Evolutionary conservation across 1,140 invertebrate genomes (phyloP), one percentile per base, ranked within the genome.

Genomic region (Microplitis demolitor): DNA sequence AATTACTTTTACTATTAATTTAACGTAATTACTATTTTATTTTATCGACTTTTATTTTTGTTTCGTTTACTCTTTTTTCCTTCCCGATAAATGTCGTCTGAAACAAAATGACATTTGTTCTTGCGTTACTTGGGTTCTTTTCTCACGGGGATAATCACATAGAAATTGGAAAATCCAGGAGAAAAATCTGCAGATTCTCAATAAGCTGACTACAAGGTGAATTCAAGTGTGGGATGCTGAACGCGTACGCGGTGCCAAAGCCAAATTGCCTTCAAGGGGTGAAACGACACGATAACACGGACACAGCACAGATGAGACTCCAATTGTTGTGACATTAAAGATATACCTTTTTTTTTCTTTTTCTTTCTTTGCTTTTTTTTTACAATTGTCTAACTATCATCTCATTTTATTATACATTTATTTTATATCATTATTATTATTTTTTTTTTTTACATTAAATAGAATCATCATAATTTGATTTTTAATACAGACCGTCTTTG

Each of bases 121-220:
- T 24, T 24, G 24, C 14, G 33, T 37, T 14, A 6, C 34, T 5
- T 58, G 14, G 16, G 16, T 24, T 16, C 9, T 31, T 16, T 58
- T 58, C 14, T 50, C 62, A 45, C 62, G 14, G 62, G 62, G 62
- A 64, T 24, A 64, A 8, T 64, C 14, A n/a, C 16, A 53, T 13
- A 45, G 31, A 34, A 56, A 14, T 24, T 31, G n/a, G 50, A 39
- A 31, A 67, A 67, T 72, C 64, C 45, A n/a, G 9, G 67, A 67
- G 71, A 45, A 72, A 72, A 72, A 72, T 72, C 71, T 72, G 63
- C 54, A 72, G 71, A 72, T 72, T 72, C 64, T 72, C 71, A 72
- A 72, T 72, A 72, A 72, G 71, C 71, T 72, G 71, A 72, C 71
- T 54, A 24, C 64, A 66, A 72, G 61, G 54, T 67, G 64, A 45